phyloP scores from a whole-genome alignment of 2,797 vertebrate species.

The Spinus olivaceus region DNA sequence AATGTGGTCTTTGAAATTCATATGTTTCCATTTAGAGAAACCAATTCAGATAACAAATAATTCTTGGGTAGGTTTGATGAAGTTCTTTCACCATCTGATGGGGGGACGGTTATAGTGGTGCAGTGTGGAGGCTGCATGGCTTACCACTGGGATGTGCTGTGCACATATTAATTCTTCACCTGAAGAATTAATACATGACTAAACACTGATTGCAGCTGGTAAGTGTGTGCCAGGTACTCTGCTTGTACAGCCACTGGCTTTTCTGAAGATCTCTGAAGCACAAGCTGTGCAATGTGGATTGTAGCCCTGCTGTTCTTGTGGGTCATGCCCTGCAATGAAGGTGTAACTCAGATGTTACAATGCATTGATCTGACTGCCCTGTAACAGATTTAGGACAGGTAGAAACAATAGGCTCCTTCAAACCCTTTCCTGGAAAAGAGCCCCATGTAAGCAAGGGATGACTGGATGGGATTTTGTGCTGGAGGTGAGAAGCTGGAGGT shows the following conservation, averaged over 20 bases:
- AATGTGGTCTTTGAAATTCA: not conserved
- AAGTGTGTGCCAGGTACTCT: not conserved
- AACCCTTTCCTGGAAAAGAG: not conserved
- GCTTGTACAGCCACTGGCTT: not conserved
- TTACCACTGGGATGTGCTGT: not conserved
- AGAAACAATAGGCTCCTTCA: not conserved
- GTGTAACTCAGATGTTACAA: not conserved
- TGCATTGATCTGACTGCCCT: not conserved
- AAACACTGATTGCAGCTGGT: not conserved
- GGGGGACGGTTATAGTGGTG: rapidly evolving
- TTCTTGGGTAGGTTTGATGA: not conserved
- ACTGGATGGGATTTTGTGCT: not conserved
- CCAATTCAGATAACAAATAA: not conserved
- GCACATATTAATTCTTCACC: not conserved
- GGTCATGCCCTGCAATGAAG: not conserved
- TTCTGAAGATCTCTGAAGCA: not conserved
- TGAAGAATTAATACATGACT: not conserved
- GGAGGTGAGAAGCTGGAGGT: not conserved
- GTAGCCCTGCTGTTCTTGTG: not conserved
- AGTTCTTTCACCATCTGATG: not conserved
- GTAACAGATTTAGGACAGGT: not conserved
- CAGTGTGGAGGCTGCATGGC: not conserved
- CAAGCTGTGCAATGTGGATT: not conserved
- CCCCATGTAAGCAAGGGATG: not conserved
- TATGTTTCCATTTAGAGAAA: not conserved